A percentile compares a stretch with the other conserved stretches of the same genome.
Conservation (phyloP, 2,113 vertebrate species). For the Halichoeres trimaculatus region DNA sequence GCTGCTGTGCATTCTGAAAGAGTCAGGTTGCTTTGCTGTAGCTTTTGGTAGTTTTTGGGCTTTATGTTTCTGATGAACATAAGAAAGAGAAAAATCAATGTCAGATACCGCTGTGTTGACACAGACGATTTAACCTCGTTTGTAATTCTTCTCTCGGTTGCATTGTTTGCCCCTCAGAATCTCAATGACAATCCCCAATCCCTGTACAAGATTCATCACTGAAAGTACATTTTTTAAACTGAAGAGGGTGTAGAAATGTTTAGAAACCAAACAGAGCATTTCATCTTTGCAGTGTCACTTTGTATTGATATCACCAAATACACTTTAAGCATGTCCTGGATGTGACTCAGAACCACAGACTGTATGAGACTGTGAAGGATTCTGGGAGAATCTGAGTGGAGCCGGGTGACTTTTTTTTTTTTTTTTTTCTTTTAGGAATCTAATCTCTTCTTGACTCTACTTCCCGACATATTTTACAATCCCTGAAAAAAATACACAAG, state of each 20-base stretch:
- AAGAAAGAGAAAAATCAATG: slow-evolving; percentile 53
- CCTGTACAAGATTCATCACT: neutral
- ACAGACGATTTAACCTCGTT: slow-evolving; percentile 19
- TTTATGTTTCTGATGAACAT: slow-evolving; percentile 43
- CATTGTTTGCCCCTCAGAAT: slow-evolving; percentile 8
- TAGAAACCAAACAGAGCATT: neutral
- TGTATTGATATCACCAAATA: neutral
- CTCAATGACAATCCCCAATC: neutral
- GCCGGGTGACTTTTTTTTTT: too few species aligned
- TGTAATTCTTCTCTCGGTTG: slow-evolving; percentile 26
- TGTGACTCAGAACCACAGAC: too few species aligned
- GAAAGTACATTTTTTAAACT: neutral
- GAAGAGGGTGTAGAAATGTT: neutral
- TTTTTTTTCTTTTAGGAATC: too few species aligned
- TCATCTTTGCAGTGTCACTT: neutral
- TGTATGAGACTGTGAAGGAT: too few species aligned
- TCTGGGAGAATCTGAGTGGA: too few species aligned
- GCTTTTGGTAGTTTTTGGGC: neutral
- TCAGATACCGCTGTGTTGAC: slow-evolving; percentile 27
- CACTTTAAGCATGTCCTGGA: neutral
- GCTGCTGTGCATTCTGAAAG: slow-evolving; percentile 25
- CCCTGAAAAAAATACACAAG: too few species aligned
- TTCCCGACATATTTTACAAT: too few species aligned
- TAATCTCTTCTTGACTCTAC: too few species aligned
- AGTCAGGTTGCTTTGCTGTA: slow-evolving; percentile 24